A percentile compares a stretch with the other conserved stretches of the same genome.
Conservation (phyloP, 2,113 vertebrate species). For the Notiomystis cincta region DNA sequence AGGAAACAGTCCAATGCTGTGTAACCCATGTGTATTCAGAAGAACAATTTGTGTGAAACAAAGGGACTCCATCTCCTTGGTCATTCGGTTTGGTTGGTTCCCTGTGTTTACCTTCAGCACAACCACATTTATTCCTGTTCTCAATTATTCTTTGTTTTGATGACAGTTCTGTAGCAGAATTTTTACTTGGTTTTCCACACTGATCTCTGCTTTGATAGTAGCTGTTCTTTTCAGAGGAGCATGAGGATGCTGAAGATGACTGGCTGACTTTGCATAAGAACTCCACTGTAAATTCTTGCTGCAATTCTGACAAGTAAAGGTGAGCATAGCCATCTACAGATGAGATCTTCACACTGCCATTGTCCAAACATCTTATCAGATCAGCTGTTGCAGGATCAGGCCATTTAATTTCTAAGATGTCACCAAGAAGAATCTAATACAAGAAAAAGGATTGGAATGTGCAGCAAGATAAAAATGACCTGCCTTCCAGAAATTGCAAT, state of each 20-base stretch:
- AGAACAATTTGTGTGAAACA: background rate
- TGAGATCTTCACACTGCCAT: conserved; percentile 66
- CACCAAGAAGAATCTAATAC: conserved; percentile 68
- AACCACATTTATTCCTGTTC: background rate
- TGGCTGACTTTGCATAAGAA: conserved; percentile 84
- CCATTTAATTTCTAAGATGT: conserved; percentile 78
- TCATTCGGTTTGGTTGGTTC: background rate
- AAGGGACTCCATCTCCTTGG: background rate
- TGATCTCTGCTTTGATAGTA: background rate
- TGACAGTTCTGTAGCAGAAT: background rate
- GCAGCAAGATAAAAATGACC: background rate
- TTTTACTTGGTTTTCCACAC: background rate
- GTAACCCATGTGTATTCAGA: conserved; percentile 74
- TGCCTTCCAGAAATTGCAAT: background rate
- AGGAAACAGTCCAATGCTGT: conserved; percentile 77
- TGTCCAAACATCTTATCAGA: conserved; percentile 14
- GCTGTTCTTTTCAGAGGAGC: background rate
- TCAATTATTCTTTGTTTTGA: background rate
- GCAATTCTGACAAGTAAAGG: conserved; percentile 75
- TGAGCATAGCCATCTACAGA: conserved; percentile 78
- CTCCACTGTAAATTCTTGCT: conserved; percentile 80
- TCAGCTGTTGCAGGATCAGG: conserved; percentile 45
- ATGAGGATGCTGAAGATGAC: background rate
- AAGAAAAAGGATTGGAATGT: background rate
- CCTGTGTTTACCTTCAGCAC: background rate